Conservation (phyloP, 2,113 vertebrate species). For the Callipepla squamata region DNA sequence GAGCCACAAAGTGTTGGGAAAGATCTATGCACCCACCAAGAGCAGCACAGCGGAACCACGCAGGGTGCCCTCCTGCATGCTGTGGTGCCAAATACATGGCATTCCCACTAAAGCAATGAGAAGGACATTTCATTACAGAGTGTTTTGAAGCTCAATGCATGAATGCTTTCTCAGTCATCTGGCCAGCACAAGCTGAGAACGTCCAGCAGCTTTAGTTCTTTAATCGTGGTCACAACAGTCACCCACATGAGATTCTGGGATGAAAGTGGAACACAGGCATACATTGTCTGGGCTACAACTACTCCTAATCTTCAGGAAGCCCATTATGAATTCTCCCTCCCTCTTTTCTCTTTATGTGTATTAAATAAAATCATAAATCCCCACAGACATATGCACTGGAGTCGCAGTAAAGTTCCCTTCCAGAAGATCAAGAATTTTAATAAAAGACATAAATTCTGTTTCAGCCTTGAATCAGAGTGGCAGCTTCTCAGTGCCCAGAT, state of each 20-base stretch:
- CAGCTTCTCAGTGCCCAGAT: neutral
- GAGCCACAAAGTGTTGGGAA: neutral
- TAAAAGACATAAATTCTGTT: conserved; percentile 18
- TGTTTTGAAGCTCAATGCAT: neutral
- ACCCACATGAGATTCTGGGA: conserved; percentile 28
- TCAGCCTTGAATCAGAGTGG: conserved; percentile 22
- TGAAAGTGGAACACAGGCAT: conserved; percentile 16
- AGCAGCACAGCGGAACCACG: neutral
- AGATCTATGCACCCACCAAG: neutral
- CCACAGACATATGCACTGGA: neutral
- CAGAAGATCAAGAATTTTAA: conserved; percentile 44
- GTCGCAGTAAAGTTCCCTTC: conserved; percentile 13
- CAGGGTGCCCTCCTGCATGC: neutral
- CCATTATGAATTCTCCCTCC: conserved; percentile 21
- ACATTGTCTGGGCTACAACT: neutral
- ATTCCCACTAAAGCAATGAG: neutral
- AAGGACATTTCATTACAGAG: neutral
- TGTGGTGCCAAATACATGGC: neutral
- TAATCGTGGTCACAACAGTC: neutral
- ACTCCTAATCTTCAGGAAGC: conserved; percentile 19
- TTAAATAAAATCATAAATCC: conserved; percentile 44
- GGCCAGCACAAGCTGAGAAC: neutral
- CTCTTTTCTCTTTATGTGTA: conserved; percentile 3
- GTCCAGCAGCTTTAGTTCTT: neutral
- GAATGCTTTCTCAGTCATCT: neutral